phyloP scores from a whole-genome alignment of 2,888 invertebrate genomes.

The Enchytraeus crypticus region DNA sequence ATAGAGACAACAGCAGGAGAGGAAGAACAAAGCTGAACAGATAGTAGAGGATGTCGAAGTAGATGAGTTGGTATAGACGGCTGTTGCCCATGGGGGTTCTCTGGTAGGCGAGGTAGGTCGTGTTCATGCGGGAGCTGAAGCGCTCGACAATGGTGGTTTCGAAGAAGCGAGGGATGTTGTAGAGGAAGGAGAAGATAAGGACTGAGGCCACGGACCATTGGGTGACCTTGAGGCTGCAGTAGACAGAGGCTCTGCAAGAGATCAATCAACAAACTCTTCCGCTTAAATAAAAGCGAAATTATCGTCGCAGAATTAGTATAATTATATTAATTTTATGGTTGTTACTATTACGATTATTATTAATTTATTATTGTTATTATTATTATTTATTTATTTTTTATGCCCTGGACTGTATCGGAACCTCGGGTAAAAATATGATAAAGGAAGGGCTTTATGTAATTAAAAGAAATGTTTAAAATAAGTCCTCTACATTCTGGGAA shows the following conservation, averaged over 20 bases:
- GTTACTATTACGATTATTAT: too few relatives aligned
- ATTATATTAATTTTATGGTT: too few relatives aligned
- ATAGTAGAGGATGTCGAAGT: constrained; percentile 11
- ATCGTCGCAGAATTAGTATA: too few relatives aligned
- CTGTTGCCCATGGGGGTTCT: background rate
- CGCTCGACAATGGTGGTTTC: background rate
- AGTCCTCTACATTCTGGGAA: too few relatives aligned
- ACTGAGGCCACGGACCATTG: background rate
- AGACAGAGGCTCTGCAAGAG: background rate
- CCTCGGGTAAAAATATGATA: too few relatives aligned
- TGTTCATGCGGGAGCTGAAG: background rate
- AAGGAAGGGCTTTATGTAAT: too few relatives aligned
- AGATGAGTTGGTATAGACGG: constrained; percentile 3
- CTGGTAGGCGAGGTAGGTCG: background rate
- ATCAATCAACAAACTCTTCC: too few relatives aligned
- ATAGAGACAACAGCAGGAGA: background rate
- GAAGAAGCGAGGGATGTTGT: constrained; percentile 17
- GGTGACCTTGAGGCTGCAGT: background rate
- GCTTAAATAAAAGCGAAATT: too few relatives aligned
- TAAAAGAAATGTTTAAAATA: too few relatives aligned
- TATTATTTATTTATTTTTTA: too few relatives aligned
- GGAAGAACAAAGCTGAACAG: constrained; percentile 12
- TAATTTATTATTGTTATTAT: too few relatives aligned
- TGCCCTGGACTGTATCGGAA: too few relatives aligned
- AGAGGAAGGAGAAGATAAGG: constrained; percentile 4